Percentiles rank a stretch among this genome's conserved stretches.
Conservation (phyloP, 2,797 vertebrate genomes). For the Sebastes cheni region DNA sequence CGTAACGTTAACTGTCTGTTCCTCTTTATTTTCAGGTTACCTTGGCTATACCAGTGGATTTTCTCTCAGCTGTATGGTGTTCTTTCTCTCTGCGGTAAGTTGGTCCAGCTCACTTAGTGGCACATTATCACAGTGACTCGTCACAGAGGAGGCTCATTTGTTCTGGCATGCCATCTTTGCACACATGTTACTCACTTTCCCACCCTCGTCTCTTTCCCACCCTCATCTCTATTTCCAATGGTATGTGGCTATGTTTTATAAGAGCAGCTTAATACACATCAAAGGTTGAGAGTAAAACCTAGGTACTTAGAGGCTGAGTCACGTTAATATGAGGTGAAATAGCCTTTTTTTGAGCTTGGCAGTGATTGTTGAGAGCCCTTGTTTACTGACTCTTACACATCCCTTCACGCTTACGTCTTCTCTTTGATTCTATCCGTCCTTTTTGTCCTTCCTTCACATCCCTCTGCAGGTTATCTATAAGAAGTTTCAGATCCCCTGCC, state of each 20-base stretch:
- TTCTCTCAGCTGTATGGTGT: conserved; percentile 98
- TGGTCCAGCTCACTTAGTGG: conserved; percentile 13
- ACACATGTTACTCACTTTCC: conserved; percentile 29
- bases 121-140: conserved; percentile 23
- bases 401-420: not conserved
- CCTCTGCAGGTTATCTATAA: conserved; percentile 92
- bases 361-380: not conserved
- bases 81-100: conserved; percentile 95
- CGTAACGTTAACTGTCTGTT: not conserved
- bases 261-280: conserved; percentile 31
- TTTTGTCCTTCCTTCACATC: not conserved
- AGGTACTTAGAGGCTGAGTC: conserved; percentile 20
- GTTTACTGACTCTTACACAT: conserved; percentile 2
- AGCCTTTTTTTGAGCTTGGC: not conserved
- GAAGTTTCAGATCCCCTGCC: conserved; percentile 94
- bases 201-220: conserved; percentile 39
- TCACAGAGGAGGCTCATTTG: conserved; percentile 27
- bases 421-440: not conserved
- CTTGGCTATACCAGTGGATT: conserved; percentile 97
- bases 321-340: conserved; percentile 43
- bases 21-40: conserved; percentile 86
- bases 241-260: conserved; percentile 37
- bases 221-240: conserved; percentile 29
- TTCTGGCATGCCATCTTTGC: conserved; percentile 39
- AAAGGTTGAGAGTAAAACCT: conserved; percentile 32